These are phyloP conservation scores for Drosophila mettleri DNA, from an alignment of 2,888 invertebrate genomes.

Conservation along the genomic window DNA sequence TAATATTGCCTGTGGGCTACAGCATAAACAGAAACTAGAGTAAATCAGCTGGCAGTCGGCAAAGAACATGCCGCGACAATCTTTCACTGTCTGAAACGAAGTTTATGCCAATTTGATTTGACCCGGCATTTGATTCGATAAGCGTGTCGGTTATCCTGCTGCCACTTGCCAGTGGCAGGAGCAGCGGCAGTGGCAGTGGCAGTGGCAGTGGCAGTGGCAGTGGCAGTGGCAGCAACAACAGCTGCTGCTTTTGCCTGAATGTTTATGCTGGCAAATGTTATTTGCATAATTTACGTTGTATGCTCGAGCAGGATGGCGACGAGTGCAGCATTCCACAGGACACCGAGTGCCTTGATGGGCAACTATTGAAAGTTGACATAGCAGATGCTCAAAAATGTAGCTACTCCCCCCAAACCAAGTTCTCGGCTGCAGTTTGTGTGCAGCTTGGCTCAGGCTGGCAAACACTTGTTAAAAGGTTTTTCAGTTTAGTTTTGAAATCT, in stretches of 20 bases:
- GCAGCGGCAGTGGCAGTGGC: conserved; percentile 10
- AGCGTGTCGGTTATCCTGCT: conserved; percentile 63
- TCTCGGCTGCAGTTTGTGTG: conserved; percentile 26
- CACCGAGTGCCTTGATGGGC: conserved; percentile 39
- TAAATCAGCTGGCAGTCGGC: conserved; percentile 36
- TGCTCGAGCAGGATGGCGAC: conserved; percentile 39
- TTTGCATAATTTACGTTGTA: conserved; percentile 78
- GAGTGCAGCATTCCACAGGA: conserved; percentile 16
- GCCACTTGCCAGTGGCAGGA: conserved; percentile 25
- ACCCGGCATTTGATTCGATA: conserved; percentile 75
- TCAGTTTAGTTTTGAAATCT: conserved; percentile 19
- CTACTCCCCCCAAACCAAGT: background rate
- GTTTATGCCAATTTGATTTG: conserved; percentile 78
- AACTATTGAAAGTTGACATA: conserved; percentile 47
- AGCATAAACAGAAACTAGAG: conserved; percentile 6
- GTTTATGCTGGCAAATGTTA: conserved; percentile 80
- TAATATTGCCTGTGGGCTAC: conserved; percentile 35
- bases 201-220: conserved; percentile 13
- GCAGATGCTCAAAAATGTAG: conserved; percentile 41
- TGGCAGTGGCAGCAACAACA: conserved; percentile 4
- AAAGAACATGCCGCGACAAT: conserved; percentile 68
- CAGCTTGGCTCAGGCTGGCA: conserved; percentile 32
- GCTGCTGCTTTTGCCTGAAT: conserved; percentile 47
- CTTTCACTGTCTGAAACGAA: conserved; percentile 75
- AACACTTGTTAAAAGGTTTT: conserved; percentile 42